phyloP scores from a whole-genome alignment of 2,797 vertebrate species.

The Benthosema pterotum region DNA sequence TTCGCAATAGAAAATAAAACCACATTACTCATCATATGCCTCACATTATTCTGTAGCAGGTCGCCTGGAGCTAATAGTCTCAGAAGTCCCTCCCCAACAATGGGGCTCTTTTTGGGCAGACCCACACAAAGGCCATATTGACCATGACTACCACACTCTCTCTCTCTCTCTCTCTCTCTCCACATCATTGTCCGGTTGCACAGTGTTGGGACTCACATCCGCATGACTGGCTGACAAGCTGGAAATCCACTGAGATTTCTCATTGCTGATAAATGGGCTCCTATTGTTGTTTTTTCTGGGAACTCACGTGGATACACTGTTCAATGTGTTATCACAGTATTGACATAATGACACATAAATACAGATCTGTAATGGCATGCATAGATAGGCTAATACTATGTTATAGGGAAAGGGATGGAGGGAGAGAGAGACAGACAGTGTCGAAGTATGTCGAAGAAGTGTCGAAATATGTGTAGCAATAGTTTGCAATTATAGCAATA shows the following conservation, averaged over 20 bases:
- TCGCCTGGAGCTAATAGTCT: conserved; percentile 21
- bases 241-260: conserved; percentile 40
- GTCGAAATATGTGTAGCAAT: too few species aligned
- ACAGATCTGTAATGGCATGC: too few species aligned
- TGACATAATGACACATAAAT: conserved; percentile 2
- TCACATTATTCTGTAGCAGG: conserved; percentile 19
- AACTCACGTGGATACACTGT: conserved; percentile 9
- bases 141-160: conserved; percentile 23
- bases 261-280: conserved; percentile 37
- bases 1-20: neutral
- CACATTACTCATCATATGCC: conserved; percentile 5
- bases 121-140: conserved; percentile 63
- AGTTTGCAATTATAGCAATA: too few species aligned
- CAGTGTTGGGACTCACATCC: conserved; percentile 48
- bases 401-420: too few species aligned
- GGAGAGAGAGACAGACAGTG: too few species aligned
- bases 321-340: conserved; percentile 5
- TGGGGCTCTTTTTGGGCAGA: conserved; percentile 44
- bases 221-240: conserved; percentile 47
- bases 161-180: conserved; percentile 13
- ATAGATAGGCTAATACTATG: too few species aligned
- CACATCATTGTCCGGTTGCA: conserved; percentile 20
- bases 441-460: too few species aligned
- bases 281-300: conserved; percentile 28
- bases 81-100: conserved; percentile 49